Evolutionary conservation across 2,113 vertebrate genomes (phyloP), one percentile per base, ranked within the genome.

Genomic region (Mugil cephalus): DNA sequence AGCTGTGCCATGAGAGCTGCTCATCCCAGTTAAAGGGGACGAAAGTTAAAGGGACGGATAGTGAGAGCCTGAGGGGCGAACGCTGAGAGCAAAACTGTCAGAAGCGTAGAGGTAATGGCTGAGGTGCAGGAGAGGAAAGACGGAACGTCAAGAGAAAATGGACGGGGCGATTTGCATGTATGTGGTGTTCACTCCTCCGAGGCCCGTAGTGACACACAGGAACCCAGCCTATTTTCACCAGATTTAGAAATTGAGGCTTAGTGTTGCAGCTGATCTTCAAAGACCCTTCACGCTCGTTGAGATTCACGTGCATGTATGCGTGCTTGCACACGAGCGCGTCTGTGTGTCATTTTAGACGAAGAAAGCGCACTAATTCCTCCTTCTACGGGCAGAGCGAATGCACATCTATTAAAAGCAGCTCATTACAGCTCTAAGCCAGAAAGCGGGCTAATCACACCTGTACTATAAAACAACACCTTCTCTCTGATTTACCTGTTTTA

Each of bases 221-320:
- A 55, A 78, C 77, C 15, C 12, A 47, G 24, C 17, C 54, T 21
- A 12, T 86, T 80, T 58, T 17, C 60, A 62, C 24, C 21, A 50
- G 52, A 76, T 77, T 60, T 69, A 52, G 47, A 78, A 60, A 45
- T 2, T 6, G 12, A 79, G 50, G 65, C 35, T 79, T 74, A 65
- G 65, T 64, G 38, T 61, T 68, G 54, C 36, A 80, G 66, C 75
- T 72, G 66, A 77, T 79, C 68, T 82, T 88, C 76, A 86, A 77
- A 84, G 79, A 82, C 51, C 63, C 14, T 52, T 62, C 48, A 50
- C 65, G 69, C n/a, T 50, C 18, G 13, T 78, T 12, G 51, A 43
- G 53, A 52, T 42, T 61, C 62, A 40, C 24, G 40, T 15, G 45
- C 13, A 40, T 18, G 18, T 8, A 0, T 42, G 17, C 34, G 19